Evolutionary conservation across 1,140 invertebrate species (phyloP).

Genomic region (Eurytemora carolleeae): DNA sequence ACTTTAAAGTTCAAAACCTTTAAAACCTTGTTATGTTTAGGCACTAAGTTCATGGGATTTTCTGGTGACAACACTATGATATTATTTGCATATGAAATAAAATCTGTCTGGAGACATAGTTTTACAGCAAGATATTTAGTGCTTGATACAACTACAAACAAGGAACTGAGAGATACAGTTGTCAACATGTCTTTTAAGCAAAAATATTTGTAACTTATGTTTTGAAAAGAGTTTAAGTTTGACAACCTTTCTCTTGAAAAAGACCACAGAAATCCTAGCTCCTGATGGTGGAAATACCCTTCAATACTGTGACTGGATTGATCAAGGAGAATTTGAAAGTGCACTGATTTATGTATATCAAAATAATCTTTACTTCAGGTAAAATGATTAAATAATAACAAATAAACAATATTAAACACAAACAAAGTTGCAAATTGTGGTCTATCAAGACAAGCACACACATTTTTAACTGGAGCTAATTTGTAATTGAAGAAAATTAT

Average conservation of each 20-base stretch:
- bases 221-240: background rate
- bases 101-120: background rate
- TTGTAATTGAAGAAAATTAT: background rate
- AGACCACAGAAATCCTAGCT: background rate
- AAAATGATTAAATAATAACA: background rate
- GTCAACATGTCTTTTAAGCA: no score
- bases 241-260: background rate
- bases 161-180: background rate
- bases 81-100: background rate
- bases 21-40: no score
- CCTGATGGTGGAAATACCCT: background rate
- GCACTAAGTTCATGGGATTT: background rate
- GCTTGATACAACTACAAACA: background rate
- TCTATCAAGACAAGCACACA: background rate
- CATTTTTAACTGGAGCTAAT: background rate
- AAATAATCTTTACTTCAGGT: background rate
- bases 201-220: no score
- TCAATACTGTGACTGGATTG: background rate
- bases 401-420: background rate
- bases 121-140: background rate
- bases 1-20: no score
- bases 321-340: background rate
- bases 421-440: background rate
- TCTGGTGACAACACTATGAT: background rate
- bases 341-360: background rate